Percentiles rank a stretch among this genome's conserved stretches.
Evolutionary conservation across 2,797 vertebrate species (phyloP).

Genomic region (Lycodopsis pacificus): DNA sequence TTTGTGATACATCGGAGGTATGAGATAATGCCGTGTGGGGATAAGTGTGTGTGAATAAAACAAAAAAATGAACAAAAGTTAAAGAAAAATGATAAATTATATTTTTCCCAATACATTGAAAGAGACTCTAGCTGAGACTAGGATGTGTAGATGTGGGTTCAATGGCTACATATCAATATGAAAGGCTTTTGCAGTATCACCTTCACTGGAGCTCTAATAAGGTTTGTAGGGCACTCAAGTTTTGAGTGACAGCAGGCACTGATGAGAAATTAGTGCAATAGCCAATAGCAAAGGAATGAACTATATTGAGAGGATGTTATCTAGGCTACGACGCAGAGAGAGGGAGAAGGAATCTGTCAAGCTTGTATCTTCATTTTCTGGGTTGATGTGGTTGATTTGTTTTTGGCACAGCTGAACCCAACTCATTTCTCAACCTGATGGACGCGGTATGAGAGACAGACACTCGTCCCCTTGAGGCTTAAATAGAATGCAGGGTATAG

Average conservation of each 20-base stretch:
- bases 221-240: constrained; percentile 65
- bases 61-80: neutral
- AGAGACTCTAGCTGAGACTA: neutral
- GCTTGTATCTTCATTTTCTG: constrained; percentile 45
- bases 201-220: constrained; percentile 50
- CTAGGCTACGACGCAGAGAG: constrained; percentile 54
- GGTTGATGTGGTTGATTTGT: constrained; percentile 48
- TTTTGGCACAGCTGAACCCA: constrained; percentile 23
- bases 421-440: constrained; percentile 27
- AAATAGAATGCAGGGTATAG: neutral
- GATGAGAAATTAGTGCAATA: constrained; percentile 68
- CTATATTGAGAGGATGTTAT: constrained; percentile 60
- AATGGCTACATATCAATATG: neutral
- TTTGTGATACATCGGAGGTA: neutral
- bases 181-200: neutral
- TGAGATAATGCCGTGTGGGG: neutral
- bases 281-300: constrained; percentile 66
- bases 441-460: constrained; percentile 24
- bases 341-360: constrained; percentile 37
- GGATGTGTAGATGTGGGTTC: neutral
- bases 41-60: neutral
- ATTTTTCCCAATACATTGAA: neutral
- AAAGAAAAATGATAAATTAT: neutral
- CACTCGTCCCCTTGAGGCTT: constrained; percentile 3
- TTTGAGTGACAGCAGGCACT: constrained; percentile 72